These are phyloP conservation scores for Drepanosiphum platanoidis DNA, from an alignment of 2,888 invertebrate genomes.

Conservation along the genomic window DNA sequence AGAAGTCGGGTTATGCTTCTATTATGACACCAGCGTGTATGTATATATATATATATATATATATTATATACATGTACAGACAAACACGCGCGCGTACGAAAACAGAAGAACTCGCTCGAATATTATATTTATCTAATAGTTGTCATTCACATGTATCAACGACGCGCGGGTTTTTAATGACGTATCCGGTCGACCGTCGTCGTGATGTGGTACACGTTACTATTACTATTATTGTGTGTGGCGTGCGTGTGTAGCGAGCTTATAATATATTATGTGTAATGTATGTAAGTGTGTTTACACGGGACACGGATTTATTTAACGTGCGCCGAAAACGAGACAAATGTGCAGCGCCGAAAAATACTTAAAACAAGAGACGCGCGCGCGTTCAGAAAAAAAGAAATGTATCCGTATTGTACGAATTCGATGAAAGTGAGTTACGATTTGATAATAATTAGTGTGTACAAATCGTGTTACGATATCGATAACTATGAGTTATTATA, in stretches of 20 bases:
- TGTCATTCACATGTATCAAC: conserved; percentile 49
- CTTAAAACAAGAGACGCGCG: background rate
- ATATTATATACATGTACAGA: background rate
- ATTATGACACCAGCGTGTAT: conserved; percentile 1
- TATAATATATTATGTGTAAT: background rate
- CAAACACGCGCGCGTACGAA: background rate
- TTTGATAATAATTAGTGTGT: background rate
- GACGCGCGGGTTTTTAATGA: conserved; percentile 36
- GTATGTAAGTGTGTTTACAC: background rate
- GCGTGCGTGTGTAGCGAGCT: no score
- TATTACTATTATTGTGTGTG: background rate
- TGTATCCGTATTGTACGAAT: no score
- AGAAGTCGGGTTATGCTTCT: background rate
- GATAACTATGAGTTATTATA: no score
- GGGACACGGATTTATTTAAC: no score
- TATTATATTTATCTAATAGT: conserved; percentile 2
- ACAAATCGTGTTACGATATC: background rate
- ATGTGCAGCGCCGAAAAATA: background rate
- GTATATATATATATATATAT: no score
- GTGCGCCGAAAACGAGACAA: conserved; percentile 1
- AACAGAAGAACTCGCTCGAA: background rate
- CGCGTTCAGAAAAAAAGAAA: background rate
- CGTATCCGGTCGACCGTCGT: conserved; percentile 44
- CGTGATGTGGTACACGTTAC: background rate
- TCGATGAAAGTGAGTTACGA: no score